These are phyloP conservation scores for Bovichtus variegatus DNA, from an alignment of 2,797 vertebrate genomes.

Conservation along the genomic window DNA sequence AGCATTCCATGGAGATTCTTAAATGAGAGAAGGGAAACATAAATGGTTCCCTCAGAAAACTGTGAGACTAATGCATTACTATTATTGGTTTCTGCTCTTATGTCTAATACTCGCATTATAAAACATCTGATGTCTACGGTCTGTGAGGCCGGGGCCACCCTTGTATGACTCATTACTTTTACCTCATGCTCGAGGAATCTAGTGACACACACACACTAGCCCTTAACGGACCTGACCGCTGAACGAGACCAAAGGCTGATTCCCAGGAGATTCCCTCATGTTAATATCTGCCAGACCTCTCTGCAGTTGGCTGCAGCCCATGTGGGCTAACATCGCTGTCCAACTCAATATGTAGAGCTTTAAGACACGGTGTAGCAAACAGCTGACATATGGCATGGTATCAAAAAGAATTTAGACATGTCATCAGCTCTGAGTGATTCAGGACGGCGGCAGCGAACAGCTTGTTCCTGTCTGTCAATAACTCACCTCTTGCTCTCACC, in stretches of 20 bases:
- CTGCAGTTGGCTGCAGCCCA: slow-evolving; percentile 23
- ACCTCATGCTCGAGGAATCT: slow-evolving; percentile 74
- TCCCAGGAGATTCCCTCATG: slow-evolving; percentile 41
- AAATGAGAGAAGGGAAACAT: slow-evolving; percentile 15
- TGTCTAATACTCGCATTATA: slow-evolving; percentile 57
- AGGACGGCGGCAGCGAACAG: slow-evolving; percentile 48
- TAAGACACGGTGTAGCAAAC: slow-evolving; percentile 32
- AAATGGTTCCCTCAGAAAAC: slow-evolving; percentile 33
- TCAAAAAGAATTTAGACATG: slow-evolving; percentile 63
- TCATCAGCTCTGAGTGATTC: slow-evolving; percentile 68
- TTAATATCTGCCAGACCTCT: slow-evolving; percentile 53
- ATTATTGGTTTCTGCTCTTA: slow-evolving; percentile 20
- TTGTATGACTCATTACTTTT: slow-evolving; percentile 73
- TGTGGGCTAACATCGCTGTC: slow-evolving; percentile 11
- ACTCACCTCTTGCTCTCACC: slow-evolving; percentile 31
- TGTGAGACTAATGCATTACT: slow-evolving; percentile 11
- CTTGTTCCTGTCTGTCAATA: slow-evolving; percentile 53
- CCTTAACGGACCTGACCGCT: slow-evolving; percentile 44
- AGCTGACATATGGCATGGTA: slow-evolving; percentile 58
- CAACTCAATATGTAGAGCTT: slow-evolving; percentile 35
- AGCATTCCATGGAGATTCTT: slow-evolving; percentile 34
- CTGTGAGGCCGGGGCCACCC: slow-evolving; percentile 55
- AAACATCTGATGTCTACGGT: slow-evolving; percentile 43
- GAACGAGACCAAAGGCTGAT: slow-evolving; percentile 48
- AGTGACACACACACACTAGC: slow-evolving; percentile 56